Evolutionary conservation across 2,888 invertebrate species (phyloP).

Genomic region (Heliconius ismenius): DNA sequence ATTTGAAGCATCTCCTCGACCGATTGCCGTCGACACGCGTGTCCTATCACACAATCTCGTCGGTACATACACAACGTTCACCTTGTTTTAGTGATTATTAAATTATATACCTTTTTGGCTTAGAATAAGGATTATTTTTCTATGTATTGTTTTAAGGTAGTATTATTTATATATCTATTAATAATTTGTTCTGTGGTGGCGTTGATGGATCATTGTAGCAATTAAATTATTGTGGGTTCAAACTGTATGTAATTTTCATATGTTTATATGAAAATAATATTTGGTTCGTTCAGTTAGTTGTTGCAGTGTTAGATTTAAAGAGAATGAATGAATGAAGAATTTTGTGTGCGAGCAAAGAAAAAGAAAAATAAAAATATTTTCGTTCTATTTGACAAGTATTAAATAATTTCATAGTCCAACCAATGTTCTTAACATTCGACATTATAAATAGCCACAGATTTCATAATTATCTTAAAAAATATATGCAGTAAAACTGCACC

Average conservation of each 20-base stretch:
- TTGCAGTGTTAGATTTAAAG: no score
- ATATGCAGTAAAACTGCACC: not conserved
- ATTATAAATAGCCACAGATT: not conserved
- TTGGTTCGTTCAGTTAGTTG: no score
- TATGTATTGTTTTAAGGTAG: not conserved
- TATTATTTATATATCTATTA: slow-evolving; percentile 10
- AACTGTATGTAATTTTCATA: not conserved
- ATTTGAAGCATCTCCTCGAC: slow-evolving; percentile 28
- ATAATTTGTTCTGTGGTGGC: slow-evolving; percentile 4
- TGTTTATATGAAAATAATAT: not conserved
- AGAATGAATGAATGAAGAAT: no score
- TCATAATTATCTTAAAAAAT: not conserved
- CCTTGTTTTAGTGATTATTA: slow-evolving; percentile 18
- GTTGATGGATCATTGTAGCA: slow-evolving; percentile 1
- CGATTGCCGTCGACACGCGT: slow-evolving; percentile 61
- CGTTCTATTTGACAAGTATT: no score
- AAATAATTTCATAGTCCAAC: no score
- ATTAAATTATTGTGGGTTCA: not conserved
- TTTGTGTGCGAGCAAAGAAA: no score
- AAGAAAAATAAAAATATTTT: no score
- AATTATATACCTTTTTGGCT: slow-evolving; percentile 20
- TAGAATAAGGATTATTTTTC: slow-evolving; percentile 17
- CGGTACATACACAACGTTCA: slow-evolving; percentile 45
- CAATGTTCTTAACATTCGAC: no score
- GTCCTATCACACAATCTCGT: slow-evolving; percentile 68